phyloP scores from a whole-genome alignment of 2,888 invertebrate genomes.

The Celastrina argiolus region DNA sequence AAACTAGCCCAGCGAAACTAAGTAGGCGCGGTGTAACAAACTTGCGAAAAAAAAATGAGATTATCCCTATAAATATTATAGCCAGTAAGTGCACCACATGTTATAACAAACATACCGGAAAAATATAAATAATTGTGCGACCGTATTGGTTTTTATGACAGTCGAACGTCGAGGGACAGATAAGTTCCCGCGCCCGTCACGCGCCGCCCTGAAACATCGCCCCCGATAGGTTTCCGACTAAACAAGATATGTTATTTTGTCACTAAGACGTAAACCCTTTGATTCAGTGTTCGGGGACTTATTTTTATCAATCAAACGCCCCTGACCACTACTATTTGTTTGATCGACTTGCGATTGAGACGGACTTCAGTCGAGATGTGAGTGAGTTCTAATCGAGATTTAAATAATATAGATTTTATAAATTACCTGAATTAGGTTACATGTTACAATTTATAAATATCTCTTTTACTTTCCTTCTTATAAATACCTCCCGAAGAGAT shows the following conservation, averaged over 20 bases:
- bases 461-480: too few species aligned
- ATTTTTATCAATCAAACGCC: slow-evolving; percentile 46
- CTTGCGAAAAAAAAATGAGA: too few species aligned
- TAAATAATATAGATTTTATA: too few species aligned
- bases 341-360: neutral
- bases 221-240: slow-evolving; percentile 25
- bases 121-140: neutral
- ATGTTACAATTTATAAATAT: too few species aligned
- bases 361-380: neutral
- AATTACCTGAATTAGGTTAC: too few species aligned
- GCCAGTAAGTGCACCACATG: too few species aligned
- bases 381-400: neutral
- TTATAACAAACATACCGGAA: neutral
- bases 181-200: slow-evolving; percentile 14
- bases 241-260: slow-evolving; percentile 27
- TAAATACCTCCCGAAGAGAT: too few species aligned
- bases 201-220: slow-evolving; percentile 21
- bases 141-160: slow-evolving; percentile 22
- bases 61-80: too few species aligned
- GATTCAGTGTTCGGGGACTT: slow-evolving; percentile 39
- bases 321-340: slow-evolving; percentile 24
- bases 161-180: slow-evolving; percentile 8
- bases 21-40: too few species aligned
- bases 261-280: slow-evolving; percentile 36
- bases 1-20: too few species aligned